phyloP scores from a whole-genome alignment of 2,113 vertebrate genomes.

The Miniopterus natalensis region DNA sequence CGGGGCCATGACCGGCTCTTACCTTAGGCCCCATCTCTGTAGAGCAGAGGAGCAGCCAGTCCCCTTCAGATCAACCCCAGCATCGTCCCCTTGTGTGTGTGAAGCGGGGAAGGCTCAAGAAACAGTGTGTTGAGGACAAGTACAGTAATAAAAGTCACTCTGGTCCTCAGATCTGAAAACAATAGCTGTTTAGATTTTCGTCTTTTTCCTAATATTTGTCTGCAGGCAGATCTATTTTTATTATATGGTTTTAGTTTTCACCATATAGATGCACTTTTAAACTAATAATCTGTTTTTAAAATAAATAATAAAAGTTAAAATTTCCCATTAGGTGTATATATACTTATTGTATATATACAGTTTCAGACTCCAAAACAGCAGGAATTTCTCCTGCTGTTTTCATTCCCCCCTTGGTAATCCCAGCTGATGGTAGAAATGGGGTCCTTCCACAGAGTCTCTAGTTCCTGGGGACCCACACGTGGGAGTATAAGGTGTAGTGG shows the following conservation, averaged over 20 bases:
- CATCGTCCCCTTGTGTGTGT: neutral
- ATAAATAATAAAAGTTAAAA: neutral
- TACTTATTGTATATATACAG: neutral
- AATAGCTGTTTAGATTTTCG: neutral
- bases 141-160: constrained; percentile 11
- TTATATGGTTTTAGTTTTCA: neutral
- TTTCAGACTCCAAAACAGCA: no score
- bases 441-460: neutral
- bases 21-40: neutral
- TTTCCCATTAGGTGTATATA: neutral
- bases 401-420: no score
- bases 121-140: neutral
- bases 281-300: neutral
- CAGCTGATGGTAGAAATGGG: neutral
- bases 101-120: neutral
- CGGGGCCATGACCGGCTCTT: neutral
- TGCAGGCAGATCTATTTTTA: neutral
- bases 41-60: neutral
- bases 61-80: neutral
- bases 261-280: neutral
- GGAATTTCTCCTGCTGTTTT: no score
- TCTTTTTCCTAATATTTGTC: neutral
- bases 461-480: neutral
- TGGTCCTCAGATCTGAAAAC: neutral
- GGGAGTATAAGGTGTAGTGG: neutral